These are phyloP conservation scores for Neosilurus hyrtlii DNA, from an alignment of 2,797 vertebrate species.

Conservation along the genomic window DNA sequence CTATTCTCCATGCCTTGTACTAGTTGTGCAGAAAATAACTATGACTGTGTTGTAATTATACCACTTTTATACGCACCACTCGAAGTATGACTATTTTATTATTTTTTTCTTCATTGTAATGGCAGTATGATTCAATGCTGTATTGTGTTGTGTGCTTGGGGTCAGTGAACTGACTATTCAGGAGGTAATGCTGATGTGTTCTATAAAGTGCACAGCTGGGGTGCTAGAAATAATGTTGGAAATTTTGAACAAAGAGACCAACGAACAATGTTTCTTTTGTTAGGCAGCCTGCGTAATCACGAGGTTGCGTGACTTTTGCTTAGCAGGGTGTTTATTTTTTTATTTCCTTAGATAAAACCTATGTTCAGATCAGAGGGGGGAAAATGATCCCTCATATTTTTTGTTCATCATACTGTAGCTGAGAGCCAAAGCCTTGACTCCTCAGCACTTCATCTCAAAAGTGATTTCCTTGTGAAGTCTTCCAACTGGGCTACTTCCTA, in stretches of 20 bases:
- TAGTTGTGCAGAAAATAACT: constrained; percentile 11
- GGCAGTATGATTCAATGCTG: not conserved
- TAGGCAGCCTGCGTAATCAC: constrained; percentile 4
- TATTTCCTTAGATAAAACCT: not conserved
- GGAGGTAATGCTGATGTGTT: constrained; percentile 18
- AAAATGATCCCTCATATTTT: not conserved
- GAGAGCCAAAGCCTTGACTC: not conserved
- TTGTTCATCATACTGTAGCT: not conserved
- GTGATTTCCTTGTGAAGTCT: not conserved
- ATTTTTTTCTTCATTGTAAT: not conserved
- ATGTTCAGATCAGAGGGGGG: constrained; percentile 6
- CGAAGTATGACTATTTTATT: constrained; percentile 5
- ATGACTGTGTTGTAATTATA: constrained; percentile 7
- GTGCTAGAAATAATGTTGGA: not conserved
- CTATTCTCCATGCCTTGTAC: not conserved
- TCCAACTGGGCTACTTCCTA: not conserved
- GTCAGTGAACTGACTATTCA: constrained; percentile 24
- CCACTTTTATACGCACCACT: constrained; percentile 1
- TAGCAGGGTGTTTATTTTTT: constrained; percentile 1
- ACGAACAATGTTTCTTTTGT: not conserved
- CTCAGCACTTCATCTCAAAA: not conserved
- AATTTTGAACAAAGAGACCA: constrained; percentile 19
- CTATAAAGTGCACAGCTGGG: constrained; percentile 6
- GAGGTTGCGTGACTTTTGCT: constrained; percentile 28
- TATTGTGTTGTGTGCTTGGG: constrained; percentile 19